Percentiles rank a stretch among this genome's conserved stretches.
phyloP scores from a whole-genome alignment of 2,888 invertebrate species.

The Galerucella calmariensis region DNA sequence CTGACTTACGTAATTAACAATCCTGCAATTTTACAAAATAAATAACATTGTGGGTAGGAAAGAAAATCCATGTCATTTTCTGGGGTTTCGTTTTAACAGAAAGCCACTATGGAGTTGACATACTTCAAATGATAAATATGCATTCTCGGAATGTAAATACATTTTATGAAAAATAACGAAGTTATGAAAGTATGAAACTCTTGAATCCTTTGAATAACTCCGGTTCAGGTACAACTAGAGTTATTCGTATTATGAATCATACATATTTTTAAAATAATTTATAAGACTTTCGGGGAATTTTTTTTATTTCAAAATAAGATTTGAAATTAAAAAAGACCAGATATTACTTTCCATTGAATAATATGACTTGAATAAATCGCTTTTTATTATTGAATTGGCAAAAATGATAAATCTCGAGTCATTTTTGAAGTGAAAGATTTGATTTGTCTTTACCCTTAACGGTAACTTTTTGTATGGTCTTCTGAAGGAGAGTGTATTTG shows the following conservation, averaged over 20 bases:
- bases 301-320: no score
- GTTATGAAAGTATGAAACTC: constrained; percentile 4
- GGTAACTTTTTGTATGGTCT: no score
- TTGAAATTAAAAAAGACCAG: no score
- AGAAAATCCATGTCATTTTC: background rate
- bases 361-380: no score
- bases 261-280: background rate
- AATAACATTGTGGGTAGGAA: background rate
- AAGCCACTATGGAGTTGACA: constrained; percentile 3
- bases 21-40: background rate
- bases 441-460: no score
- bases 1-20: no score
- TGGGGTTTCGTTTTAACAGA: background rate
- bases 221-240: background rate
- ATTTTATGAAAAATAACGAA: constrained; percentile 10
- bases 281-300: no score
- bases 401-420: no score
- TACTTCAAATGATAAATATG: constrained; percentile 11
- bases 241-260: constrained; percentile 4
- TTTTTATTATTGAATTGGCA: no score
- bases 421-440: no score
- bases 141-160: background rate
- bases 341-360: no score
- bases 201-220: background rate
- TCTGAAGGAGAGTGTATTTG: no score